These are phyloP conservation scores for Heterochromis multidens DNA, from an alignment of 2,113 vertebrate species.

Conservation along the genomic window DNA sequence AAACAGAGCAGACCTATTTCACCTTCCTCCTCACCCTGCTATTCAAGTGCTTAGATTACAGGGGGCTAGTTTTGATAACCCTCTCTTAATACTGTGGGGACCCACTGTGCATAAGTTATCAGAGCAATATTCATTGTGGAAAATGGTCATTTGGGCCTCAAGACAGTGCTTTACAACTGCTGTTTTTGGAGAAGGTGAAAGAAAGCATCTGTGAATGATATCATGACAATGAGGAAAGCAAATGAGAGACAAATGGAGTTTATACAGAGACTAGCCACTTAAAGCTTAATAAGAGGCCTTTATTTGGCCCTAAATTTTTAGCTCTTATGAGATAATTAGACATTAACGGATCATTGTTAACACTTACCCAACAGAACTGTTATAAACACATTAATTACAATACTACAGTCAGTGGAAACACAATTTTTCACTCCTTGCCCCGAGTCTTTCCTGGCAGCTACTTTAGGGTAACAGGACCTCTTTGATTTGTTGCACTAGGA, in stretches of 20 bases:
- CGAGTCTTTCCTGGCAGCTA: constrained; percentile 22
- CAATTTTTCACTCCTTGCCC: constrained; percentile 54
- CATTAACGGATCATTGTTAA: constrained; percentile 68
- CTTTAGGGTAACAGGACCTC: constrained; percentile 8
- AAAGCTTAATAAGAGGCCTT: constrained; percentile 47
- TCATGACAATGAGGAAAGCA: constrained; percentile 47
- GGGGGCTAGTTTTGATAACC: constrained; percentile 26
- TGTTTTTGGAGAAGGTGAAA: constrained; percentile 43
- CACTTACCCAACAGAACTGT: constrained; percentile 74
- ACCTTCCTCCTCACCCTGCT: constrained; percentile 29
- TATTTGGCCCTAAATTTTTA: constrained; percentile 53
- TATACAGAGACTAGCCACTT: constrained; percentile 42
- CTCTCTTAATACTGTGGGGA: constrained; percentile 44
- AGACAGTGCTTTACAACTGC: constrained; percentile 51
- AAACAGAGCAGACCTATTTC: constrained; percentile 17
- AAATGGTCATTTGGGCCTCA: constrained; percentile 65
- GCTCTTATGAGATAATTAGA: constrained; percentile 70
- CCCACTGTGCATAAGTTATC: constrained; percentile 47
- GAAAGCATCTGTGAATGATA: constrained; percentile 62
- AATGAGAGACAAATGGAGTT: constrained; percentile 49
- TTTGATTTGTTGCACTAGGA: constrained; percentile 18
- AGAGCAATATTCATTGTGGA: constrained; percentile 54
- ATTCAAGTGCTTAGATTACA: neutral
- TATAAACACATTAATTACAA: constrained; percentile 65
- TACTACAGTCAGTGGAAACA: constrained; percentile 67